phyloP scores from a whole-genome alignment of 2,113 vertebrate genomes.

The Echinops telfairi region DNA sequence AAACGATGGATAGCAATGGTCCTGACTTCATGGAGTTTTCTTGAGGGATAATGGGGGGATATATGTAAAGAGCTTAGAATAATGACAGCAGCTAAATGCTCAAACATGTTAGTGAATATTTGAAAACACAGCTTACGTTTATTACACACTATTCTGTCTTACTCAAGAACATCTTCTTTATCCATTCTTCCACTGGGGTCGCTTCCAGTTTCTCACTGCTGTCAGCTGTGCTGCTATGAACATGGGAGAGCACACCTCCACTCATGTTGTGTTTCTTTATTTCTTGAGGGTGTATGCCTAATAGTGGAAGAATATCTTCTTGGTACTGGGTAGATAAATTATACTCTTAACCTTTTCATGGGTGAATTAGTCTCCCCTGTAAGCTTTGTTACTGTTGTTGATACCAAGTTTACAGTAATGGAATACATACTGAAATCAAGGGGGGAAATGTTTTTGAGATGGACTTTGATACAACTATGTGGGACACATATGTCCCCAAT shows the following conservation, averaged over 20 bases:
- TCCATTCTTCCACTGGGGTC: no score
- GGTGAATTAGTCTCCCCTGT: not conserved
- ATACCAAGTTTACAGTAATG: not conserved
- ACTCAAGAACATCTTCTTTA: slow-evolving; percentile 10
- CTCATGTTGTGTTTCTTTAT: no score
- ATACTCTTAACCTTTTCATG: not conserved
- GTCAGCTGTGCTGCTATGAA: no score
- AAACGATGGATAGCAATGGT: not conserved
- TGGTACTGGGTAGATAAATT: not conserved
- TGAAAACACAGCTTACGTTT: slow-evolving; percentile 30
- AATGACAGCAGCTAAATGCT: slow-evolving; percentile 38
- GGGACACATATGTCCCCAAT: no score
- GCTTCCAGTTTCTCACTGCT: no score
- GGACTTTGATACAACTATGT: no score
- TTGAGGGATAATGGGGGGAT: not conserved
- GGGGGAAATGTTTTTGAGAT: no score
- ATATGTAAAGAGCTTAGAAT: slow-evolving; percentile 39
- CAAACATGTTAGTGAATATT: slow-evolving; percentile 8
- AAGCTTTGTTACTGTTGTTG: not conserved
- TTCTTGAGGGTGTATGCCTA: no score
- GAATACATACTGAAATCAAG: no score
- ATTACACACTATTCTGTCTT: slow-evolving; percentile 11
- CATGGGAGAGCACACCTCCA: no score
- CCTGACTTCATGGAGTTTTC: not conserved
- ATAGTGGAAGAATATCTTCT: no score